phyloP scores from a whole-genome alignment of 2,888 invertebrate genomes.

The Torymus tubicola region DNA sequence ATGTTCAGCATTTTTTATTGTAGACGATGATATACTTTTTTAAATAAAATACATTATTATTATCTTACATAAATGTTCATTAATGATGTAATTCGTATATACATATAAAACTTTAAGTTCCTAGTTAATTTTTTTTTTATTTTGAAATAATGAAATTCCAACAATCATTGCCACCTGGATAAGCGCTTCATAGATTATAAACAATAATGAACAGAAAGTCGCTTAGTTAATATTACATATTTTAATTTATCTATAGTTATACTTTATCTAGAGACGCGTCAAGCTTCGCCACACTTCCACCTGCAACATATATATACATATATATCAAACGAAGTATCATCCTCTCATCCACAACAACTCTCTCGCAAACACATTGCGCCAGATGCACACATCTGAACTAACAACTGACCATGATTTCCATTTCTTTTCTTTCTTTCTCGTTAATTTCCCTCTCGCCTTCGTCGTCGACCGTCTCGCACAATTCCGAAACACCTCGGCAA shows the following conservation, averaged over 20 bases:
- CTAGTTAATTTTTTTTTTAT: neutral
- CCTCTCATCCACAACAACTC: neutral
- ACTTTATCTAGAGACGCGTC: neutral
- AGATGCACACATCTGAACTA: neutral
- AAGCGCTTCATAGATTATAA: constrained; percentile 22
- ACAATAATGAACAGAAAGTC: neutral
- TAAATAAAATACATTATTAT: neutral
- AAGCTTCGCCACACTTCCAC: neutral
- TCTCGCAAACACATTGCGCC: neutral
- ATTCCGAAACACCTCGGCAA: neutral
- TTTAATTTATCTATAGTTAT: neutral
- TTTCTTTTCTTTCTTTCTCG: constrained; percentile 26
- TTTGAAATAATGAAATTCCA: neutral
- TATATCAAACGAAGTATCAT: neutral
- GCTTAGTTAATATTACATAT: constrained; percentile 10
- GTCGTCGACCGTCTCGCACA: neutral
- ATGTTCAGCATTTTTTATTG: neutral
- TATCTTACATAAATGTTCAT: too few relatives aligned
- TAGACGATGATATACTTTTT: neutral
- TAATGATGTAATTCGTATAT: too few relatives aligned
- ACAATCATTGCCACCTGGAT: constrained; percentile 1
- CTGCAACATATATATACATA: neutral
- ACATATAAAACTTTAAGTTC: too few relatives aligned
- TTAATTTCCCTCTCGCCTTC: neutral
- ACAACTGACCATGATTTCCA: constrained; percentile 6